Percentiles rank a stretch among this genome's conserved stretches.
Conservation (phyloP, 2,113 vertebrate species). For the Peromyscus leucopus region DNA sequence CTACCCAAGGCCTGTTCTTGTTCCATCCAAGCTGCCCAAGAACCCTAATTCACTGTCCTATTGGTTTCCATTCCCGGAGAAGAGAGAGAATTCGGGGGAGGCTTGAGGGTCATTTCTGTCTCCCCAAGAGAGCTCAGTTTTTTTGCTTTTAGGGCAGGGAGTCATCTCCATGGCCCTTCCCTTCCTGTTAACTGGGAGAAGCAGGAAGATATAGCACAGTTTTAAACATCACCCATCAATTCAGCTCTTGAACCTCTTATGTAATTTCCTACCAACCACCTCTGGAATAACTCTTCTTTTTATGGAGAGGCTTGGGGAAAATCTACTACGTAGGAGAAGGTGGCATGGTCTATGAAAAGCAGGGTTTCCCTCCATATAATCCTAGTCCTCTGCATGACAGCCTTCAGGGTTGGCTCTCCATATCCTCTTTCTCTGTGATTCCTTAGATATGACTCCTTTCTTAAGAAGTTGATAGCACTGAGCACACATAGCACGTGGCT, state of each 20-base stretch:
- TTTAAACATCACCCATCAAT: not conserved
- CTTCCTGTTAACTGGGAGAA: not conserved
- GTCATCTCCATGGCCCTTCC: not conserved
- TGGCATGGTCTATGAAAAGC: not conserved
- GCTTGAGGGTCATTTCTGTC: too few relatives aligned
- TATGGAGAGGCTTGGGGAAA: not conserved
- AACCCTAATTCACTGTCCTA: not conserved
- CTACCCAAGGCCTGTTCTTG: not conserved
- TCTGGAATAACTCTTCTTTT: not conserved
- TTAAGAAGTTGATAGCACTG: too few relatives aligned
- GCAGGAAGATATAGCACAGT: not conserved
- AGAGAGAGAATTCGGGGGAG: not conserved
- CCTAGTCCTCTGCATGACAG: not conserved
- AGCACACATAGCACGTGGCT: not conserved
- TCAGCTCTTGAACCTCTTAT: not conserved
- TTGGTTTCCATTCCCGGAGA: not conserved
- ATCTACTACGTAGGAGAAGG: accelerated
- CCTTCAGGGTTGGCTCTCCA: not conserved
- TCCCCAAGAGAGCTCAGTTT: not conserved
- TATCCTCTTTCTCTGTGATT: not conserved
- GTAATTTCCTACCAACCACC: not conserved
- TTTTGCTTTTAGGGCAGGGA: not conserved
- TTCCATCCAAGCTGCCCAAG: not conserved
- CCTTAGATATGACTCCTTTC: not conserved
- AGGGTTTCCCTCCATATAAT: not conserved